phyloP scores from a whole-genome alignment of 2,113 vertebrate species.

The Petaurus breviceps region DNA sequence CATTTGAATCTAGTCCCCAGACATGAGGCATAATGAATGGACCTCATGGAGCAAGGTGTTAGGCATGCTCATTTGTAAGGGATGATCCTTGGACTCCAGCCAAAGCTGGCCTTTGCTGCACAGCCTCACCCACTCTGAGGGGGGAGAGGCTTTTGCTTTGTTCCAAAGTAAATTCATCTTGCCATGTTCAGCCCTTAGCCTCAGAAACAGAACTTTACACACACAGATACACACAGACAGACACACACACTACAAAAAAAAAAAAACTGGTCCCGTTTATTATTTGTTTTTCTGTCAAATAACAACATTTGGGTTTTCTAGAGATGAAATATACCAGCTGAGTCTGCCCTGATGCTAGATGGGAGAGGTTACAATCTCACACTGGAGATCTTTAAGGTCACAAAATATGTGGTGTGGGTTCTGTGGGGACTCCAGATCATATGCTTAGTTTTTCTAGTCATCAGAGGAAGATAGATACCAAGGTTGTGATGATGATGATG shows the following conservation, averaged over 20 bases:
- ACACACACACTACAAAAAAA: too few relatives aligned
- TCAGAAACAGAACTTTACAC: neutral
- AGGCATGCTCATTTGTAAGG: constrained; percentile 37
- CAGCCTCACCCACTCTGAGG: neutral
- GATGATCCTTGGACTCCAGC: constrained; percentile 47
- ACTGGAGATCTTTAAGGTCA: neutral
- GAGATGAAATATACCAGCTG: neutral
- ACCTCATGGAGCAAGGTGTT: constrained; percentile 4
- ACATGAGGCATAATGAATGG: constrained; percentile 14
- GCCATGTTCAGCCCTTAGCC: constrained; percentile 28
- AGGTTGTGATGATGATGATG: too few relatives aligned
- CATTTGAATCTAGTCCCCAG: constrained; percentile 39
- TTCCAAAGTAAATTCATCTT: constrained; percentile 43
- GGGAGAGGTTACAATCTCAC: neutral
- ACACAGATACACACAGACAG: neutral
- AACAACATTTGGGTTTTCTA: neutral
- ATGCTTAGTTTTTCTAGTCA: neutral
- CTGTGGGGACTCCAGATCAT: neutral
- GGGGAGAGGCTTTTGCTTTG: constrained; percentile 42
- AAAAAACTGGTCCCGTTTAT: neutral
- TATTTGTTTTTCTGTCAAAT: neutral
- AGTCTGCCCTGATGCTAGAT: neutral
- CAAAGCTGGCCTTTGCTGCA: neutral
- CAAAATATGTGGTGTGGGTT: neutral
- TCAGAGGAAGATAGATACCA: neutral